Base-by-base conservation (phyloP, 2,797 vertebrate species). In the Centroberyx gerrardi region DNA sequence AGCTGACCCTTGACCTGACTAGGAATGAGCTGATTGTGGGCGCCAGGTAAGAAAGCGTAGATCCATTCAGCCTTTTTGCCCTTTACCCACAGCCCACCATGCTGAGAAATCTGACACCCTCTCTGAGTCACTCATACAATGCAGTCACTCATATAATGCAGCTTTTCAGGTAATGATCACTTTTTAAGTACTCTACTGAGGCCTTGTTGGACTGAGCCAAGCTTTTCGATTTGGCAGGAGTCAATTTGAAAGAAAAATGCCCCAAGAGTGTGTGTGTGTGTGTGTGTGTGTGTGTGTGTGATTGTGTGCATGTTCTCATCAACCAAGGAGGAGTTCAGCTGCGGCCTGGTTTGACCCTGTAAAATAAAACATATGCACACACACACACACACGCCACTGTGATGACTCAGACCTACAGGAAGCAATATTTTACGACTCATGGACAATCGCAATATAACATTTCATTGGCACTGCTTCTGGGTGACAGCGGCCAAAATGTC, bases 21-120 rank as follows among this genome's bases (percentile, higher is more conserved):
- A 96, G 98, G 92, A 98, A 98, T 92, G 98, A 99, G 91, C 96
- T 99, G 89, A 96, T 99, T 85, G 97, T 98, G 80, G 98, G 98
- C 93, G 97, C 98, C 92, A 99, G 98, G 98, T 99, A 96, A 97
- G 81, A 66, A 74, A 79, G 63, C 46, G n/a, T 78, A 67, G 80
- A 87, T 85, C 82, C 72, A 88, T 85, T 89, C 68, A 48, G 71
- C 72, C 63, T 49, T 51, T 22, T 83, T 63, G 66, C 82, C 77
- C 51, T 80, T 78, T 22, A 28, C 17, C 78, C 68, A 2, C 65
- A 44, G 54, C 77, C 68, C 76, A 68, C 78, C 82, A 86, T 82
- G 78, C 64, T 49, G 78, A 78, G 69, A 86, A 22, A 82, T 9
- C 29, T 27, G 88, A 88, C 78, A 85, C 60, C 73, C 71, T 81